phyloP scores from a whole-genome alignment of 1,140 invertebrate genomes.

The Drosophila equinoxialis region DNA sequence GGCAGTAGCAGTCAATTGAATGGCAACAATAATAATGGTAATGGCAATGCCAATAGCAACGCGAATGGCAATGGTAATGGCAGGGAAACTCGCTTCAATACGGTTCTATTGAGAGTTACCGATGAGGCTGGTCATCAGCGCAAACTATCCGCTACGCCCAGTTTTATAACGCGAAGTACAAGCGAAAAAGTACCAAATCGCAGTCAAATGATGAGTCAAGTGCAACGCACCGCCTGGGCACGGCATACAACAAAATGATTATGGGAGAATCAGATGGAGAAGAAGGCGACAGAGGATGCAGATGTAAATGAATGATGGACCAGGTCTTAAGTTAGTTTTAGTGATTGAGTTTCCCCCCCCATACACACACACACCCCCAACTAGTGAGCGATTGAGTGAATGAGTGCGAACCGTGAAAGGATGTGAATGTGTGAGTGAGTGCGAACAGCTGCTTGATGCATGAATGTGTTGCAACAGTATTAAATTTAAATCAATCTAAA shows the following conservation, averaged over 20 bases:
- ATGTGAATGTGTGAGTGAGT: constrained; percentile 11
- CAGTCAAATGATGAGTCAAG: constrained; percentile 92
- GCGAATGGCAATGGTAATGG: constrained; percentile 52
- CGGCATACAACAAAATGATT: constrained; percentile 92
- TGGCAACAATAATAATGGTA: constrained; percentile 36
- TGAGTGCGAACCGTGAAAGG: background rate
- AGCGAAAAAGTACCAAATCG: constrained; percentile 92
- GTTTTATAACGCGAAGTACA: constrained; percentile 90
- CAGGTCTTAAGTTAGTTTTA: constrained; percentile 37
- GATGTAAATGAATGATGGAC: constrained; percentile 25
- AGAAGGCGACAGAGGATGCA: background rate
- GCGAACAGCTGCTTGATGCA: background rate
- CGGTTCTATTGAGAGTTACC: constrained; percentile 73
- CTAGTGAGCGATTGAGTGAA: constrained; percentile 16
- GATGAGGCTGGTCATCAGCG: constrained; percentile 80
- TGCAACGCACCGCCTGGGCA: constrained; percentile 91
- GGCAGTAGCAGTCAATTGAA: constrained; percentile 55
- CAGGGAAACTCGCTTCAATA: constrained; percentile 60
- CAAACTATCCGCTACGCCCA: constrained; percentile 81
- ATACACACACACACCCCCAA: too few species aligned
- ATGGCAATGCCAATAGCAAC: constrained; percentile 37
- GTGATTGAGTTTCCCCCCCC: constrained; percentile 7
- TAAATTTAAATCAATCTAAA: constrained; percentile 5
- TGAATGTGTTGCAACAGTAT: constrained; percentile 27
- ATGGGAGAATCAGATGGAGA: background rate